Evolutionary conservation across 37 sponge, comb jelly and placozoan species (phyloP).

Genomic region (Amphimedon queenslandica): DNA sequence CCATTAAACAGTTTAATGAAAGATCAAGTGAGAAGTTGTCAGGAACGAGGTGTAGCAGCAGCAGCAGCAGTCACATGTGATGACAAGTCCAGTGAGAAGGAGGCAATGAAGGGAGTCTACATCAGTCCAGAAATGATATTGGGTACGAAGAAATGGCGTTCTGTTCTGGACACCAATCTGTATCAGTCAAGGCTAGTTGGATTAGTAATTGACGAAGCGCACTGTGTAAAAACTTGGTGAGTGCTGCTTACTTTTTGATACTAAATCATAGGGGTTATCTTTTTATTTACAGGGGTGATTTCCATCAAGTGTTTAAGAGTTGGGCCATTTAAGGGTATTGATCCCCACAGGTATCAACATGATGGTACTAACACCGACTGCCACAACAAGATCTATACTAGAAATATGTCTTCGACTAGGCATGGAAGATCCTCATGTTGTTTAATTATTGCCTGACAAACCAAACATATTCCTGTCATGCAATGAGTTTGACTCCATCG

Average conservation of each 20-base stretch:
- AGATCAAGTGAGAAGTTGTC: constrained; percentile 17
- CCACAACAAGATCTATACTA: not conserved
- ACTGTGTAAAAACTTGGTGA: constrained; percentile 49
- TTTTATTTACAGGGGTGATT: constrained; percentile 17
- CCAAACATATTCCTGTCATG: not conserved
- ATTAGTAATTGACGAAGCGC: constrained; percentile 46
- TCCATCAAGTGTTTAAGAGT: constrained; percentile 13
- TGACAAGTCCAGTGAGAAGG: not conserved
- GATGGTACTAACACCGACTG: constrained; percentile 34
- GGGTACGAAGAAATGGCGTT: constrained; percentile 4
- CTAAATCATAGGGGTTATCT: not conserved
- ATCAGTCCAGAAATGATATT: constrained; percentile 28
- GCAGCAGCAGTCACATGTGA: not conserved
- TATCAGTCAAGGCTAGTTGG: constrained; percentile 8
- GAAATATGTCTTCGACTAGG: not conserved
- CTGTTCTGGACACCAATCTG: not conserved
- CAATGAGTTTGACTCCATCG: not conserved
- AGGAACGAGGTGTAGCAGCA: constrained; percentile 11
- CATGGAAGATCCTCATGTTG: not conserved
- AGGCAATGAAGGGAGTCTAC: constrained; percentile 14
- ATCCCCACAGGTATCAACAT: constrained; percentile 16
- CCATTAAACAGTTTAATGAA: constrained; percentile 32
- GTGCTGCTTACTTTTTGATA: not conserved
- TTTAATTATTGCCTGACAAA: constrained; percentile 1
- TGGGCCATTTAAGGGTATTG: constrained; percentile 17